Evolutionary conservation across 2,888 invertebrate genomes (phyloP), one percentile per base, ranked within the genome.

Genomic region (Acanthoscelides obtectus): DNA sequence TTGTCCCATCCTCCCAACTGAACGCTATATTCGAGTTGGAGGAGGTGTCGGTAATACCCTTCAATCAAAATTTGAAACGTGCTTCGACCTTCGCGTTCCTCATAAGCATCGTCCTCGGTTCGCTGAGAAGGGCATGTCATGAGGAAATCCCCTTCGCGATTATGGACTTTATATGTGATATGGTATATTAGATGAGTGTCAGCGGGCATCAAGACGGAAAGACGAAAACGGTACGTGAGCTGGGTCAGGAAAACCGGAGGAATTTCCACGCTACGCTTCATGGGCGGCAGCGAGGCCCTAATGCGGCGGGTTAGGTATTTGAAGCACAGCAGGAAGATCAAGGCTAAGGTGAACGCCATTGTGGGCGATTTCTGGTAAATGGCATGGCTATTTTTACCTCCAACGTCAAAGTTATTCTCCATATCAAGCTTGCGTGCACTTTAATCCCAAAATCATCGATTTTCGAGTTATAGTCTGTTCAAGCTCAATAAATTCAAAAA

Each of bases 181-280:
- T 80, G 80, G 79, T 80, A 81, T 80, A 81, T 81, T 81, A 81
- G 80, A 81, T 81, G 79, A 81, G 80, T 81, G 80, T 81, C 80
- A 81, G 78, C 78, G 77, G 73, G 79, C 79, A 80, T 81, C 80
- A 81, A 75, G 77, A 76, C 79, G 77, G 80, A 79, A 79, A 76
- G 77, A 74, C 76, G 78, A 79, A 77, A 77, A 76, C 79, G 75
- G 76, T 74, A 80, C 80, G 80, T 80, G 80, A 80, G 76, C 73
- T 72, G 79, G 74, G 78, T 78, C 77, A 78, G 77, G 78, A 80
- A 45, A 45, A 45, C 45, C 45, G 45, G 5, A 45, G 45, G 45
- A 4, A 12, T 45, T 45, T 45, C 45, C 45, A 45, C 45, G 12
- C 12, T 45, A 45, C 45, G 12, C 12, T 17, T 45, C 45, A 45